Percentiles rank a stretch among this genome's conserved stretches.
phyloP scores from a whole-genome alignment of 2,113 vertebrate genomes.

The Lophochroa leadbeateri region DNA sequence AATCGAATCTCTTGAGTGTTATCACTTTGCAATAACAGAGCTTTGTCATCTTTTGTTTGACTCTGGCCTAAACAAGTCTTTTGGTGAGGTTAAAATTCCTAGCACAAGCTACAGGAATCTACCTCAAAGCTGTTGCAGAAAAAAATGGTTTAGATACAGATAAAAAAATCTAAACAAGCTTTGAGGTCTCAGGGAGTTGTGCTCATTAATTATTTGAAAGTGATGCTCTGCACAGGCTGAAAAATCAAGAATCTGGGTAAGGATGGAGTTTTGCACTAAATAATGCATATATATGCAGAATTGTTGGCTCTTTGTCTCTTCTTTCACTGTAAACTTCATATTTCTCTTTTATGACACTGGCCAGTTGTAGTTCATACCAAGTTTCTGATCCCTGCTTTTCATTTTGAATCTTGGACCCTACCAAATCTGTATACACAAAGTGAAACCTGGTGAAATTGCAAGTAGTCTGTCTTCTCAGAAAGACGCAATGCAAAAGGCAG shows the following conservation, averaged over 20 bases:
- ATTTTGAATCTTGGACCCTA: neutral
- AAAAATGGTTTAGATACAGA: conserved; percentile 55
- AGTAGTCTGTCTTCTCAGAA: neutral
- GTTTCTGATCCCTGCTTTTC: neutral
- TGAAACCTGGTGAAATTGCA: neutral
- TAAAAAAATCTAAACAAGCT: conserved; percentile 24
- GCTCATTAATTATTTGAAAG: conserved; percentile 47
- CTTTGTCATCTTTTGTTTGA: conserved; percentile 82
- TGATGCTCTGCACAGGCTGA: neutral
- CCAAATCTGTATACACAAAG: neutral
- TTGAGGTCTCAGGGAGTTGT: conserved; percentile 5
- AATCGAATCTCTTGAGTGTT: conserved; percentile 79
- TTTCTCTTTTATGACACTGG: neutral
- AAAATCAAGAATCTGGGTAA: conserved; percentile 8
- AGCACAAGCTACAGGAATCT: conserved; percentile 71
- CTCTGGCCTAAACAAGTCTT: conserved; percentile 68
- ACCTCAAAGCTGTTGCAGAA: conserved; percentile 69
- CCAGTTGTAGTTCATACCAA: neutral
- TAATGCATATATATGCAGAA: neutral
- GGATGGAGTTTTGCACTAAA: conserved; percentile 34
- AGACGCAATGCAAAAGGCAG: neutral
- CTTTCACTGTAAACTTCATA: neutral
- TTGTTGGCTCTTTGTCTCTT: neutral
- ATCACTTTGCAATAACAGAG: conserved; percentile 66
- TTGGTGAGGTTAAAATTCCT: conserved; percentile 73